Evolutionary conservation across 2,888 invertebrate genomes (phyloP), one percentile per base, ranked within the genome.

Genomic region (Apantesis nais): DNA sequence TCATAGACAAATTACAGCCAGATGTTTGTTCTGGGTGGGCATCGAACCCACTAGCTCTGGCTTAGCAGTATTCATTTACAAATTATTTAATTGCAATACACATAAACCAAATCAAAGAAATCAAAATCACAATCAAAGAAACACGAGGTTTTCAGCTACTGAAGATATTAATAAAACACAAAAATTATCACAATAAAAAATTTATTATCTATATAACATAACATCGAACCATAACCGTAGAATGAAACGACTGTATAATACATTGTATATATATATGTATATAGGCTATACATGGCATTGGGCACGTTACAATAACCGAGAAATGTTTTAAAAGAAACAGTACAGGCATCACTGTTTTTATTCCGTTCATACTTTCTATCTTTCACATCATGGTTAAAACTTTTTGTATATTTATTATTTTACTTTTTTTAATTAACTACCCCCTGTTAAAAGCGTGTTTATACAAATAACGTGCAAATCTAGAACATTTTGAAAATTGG

Each of bases 131-230:
- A 39, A 39, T 39, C 39, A 34, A 34, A 34, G 34, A 34, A 34
- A 66, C 31, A 25, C 25, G n/a, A 25, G 31, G 22, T 61, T 61
- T 61, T 31, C 16, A 19, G 19, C 39, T n/a, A 55, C 12, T 4
- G 7, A 58, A 16, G 58, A 14, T 25, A 11, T 44, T 11, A 83
- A 81, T 78, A 78, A 83, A 87, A 88, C 86, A 71, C 77, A 73
- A 70, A 80, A 72, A 73, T 81, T 90, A 93, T 93, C 92, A 93
- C 93, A 93, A 93, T 94, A 94, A 94, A 94, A 94, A 94, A 92
- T 93, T 90, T 93, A 93, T 92, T 93, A 90, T 92, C 92, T 93
- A 91, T 93, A 92, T 93, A 93, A 93, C 93, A 93, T 93, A 94
- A 94, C 94, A 93, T 93, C 90, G 87, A 89, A 93, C 93, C 92